Conservation (phyloP, 2,797 vertebrate genomes). For the Mastacembelus armatus region DNA sequence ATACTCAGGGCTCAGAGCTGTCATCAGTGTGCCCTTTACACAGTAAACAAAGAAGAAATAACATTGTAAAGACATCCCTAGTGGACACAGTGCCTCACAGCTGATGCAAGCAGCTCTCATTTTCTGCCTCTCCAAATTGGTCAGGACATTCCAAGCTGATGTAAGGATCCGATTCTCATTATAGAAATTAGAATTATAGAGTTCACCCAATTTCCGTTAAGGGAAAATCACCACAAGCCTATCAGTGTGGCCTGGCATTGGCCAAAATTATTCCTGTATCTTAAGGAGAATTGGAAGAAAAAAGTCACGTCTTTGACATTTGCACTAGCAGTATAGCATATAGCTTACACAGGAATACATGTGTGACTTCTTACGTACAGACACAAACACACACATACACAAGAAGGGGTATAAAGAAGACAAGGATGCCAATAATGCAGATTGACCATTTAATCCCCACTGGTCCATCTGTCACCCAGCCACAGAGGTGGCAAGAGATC, state of each 20-base stretch:
- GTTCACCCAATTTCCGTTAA: constrained; percentile 26
- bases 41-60: constrained; percentile 43
- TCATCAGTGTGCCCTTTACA: constrained; percentile 43
- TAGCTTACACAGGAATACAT: constrained; percentile 5
- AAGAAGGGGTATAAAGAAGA: constrained; percentile 52
- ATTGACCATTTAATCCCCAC: constrained; percentile 76
- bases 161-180: constrained; percentile 46
- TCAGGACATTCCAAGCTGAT: constrained; percentile 30
- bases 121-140: constrained; percentile 39
- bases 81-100: constrained; percentile 16
- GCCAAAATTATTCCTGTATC: constrained; percentile 2
- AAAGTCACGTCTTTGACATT: not conserved
- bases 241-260: not conserved
- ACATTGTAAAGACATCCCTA: constrained; percentile 19
- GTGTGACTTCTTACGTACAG: no score
- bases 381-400: not conserved
- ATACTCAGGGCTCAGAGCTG: constrained; percentile 24
- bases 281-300: not conserved
- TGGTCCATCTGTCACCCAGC: constrained; percentile 52
- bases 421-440: constrained; percentile 74
- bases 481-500: constrained; percentile 70
- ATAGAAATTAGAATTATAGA: constrained; percentile 35
- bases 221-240: constrained; percentile 35
- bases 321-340: not conserved
- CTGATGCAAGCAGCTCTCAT: constrained; percentile 45